Evolutionary conservation across 2,888 invertebrate genomes (phyloP), one percentile per base, ranked within the genome.

Genomic region (Rotaria magnacalcarata): DNA sequence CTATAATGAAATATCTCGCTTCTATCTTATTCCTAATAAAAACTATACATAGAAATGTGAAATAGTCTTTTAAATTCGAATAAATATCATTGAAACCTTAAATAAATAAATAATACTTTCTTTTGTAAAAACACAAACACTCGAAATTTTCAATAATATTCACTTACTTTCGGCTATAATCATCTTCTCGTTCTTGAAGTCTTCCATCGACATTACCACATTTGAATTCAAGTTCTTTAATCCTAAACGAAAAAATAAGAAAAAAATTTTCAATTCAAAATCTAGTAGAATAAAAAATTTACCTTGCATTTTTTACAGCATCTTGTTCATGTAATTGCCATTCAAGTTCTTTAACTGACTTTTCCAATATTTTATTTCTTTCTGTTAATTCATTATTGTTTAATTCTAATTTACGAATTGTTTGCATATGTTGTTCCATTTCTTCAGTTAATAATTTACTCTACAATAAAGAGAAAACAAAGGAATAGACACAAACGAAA

Each of bases 291-390:
- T 52, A 3, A 56, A 87, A 43, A 7, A 52, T 87, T 86, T 88
- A 90, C 90, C 87, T 88, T 14, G 90, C 89, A 88, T 90, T 89
- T 87, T 90, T 89, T 88, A 90, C 89, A 21, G 90, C 90, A 34
- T 88, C 88, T 14, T 88, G 74, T 87, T 91, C 90, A 60, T 89
- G 88, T 50, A 90, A 84, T 86, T 90, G 89, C 91, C 91, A 90
- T 80, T 90, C 90, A 56, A 89, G 89, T 85, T 90, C 89, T 85
- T 90, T 90, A n/a, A 90, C 80, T 80, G 88, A 87, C 86, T 90
- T 90, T 88, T 90, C 90, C 80, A 90, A 87, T 16, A 88, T 87
- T 52, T 89, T 86, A 75, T 89, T 89, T 14, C 87, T 88, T 41
- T 84, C 87, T 84, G 89, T 90, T 0, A 89, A 75, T 34, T 58